A percentile compares a stretch with the other conserved stretches of the same genome.
phyloP scores from a whole-genome alignment of 2,888 invertebrate genomes.

The Cerceris rybyensis region DNA sequence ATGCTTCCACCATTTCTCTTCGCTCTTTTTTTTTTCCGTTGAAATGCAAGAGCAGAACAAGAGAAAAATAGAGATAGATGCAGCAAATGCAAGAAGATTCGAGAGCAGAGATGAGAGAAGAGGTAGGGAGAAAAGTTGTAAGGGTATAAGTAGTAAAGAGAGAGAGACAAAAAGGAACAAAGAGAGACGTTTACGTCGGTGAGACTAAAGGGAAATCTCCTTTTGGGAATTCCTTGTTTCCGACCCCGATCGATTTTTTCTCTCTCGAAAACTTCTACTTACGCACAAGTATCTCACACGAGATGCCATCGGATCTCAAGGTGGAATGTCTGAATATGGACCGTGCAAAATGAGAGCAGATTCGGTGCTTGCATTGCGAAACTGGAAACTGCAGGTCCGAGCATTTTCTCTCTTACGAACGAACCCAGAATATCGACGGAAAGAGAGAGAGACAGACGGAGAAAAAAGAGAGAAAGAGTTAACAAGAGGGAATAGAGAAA shows the following conservation, averaged over 20 bases:
- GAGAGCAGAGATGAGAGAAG: too few species aligned
- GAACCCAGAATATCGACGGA: not conserved
- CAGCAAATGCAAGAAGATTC: too few species aligned
- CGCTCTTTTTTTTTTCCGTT: slow-evolving; percentile 18
- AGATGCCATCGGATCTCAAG: slow-evolving; percentile 32
- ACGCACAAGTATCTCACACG: slow-evolving; percentile 15
- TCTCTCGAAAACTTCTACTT: slow-evolving; percentile 29
- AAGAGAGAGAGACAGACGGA: not conserved
- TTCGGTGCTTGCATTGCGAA: not conserved
- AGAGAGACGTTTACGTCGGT: slow-evolving; percentile 47
- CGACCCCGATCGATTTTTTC: slow-evolving; percentile 66
- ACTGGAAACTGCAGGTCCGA: not conserved
- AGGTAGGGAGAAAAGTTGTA: too few species aligned
- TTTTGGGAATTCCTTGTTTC: slow-evolving; percentile 64
- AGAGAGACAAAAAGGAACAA: slow-evolving; percentile 13
- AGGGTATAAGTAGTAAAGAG: slow-evolving; percentile 5
- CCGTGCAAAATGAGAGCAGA: not conserved
- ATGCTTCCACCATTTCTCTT: slow-evolving; percentile 2
- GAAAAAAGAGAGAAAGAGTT: not conserved
- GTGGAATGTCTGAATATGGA: slow-evolving; percentile 11
- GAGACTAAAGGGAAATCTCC: slow-evolving; percentile 58
- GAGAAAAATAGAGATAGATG: not conserved
- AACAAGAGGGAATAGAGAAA: too few species aligned
- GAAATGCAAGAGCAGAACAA: slow-evolving; percentile 27
- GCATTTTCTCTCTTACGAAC: not conserved